Conservation (phyloP, 2,797 vertebrate genomes). For the Enteromius radiatus region DNA sequence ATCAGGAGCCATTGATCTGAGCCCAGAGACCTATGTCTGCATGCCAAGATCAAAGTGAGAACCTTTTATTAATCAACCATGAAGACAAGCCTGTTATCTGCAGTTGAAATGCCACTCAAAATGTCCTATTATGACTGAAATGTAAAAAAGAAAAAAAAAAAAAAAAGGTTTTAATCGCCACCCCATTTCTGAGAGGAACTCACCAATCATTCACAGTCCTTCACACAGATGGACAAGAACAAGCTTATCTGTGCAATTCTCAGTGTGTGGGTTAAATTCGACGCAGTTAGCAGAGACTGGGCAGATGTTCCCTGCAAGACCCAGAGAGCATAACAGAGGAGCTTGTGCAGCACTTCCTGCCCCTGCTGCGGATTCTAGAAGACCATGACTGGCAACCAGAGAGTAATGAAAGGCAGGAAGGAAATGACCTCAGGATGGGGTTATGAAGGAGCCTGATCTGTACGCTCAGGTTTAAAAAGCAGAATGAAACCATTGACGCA, state of each 20-base stretch:
- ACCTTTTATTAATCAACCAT: constrained; percentile 66
- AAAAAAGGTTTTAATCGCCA: constrained; percentile 12
- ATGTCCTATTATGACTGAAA: constrained; percentile 23
- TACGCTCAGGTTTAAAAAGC: background rate
- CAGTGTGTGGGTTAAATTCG: constrained; percentile 71
- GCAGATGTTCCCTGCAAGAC: constrained; percentile 51
- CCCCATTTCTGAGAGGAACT: constrained; percentile 49
- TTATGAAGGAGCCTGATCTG: background rate
- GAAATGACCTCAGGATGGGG: background rate
- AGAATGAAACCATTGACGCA: background rate
- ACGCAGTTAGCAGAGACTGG: constrained; percentile 27
- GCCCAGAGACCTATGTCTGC: constrained; percentile 34
- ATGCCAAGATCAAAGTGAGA: constrained; percentile 69
- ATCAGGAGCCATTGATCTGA: constrained; percentile 44
- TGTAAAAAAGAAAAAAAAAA: background rate
- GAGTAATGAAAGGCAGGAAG: background rate
- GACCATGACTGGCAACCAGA: background rate
- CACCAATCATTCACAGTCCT: constrained; percentile 41
- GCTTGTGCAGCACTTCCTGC: constrained; percentile 29
- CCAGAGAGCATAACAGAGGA: constrained; percentile 10
- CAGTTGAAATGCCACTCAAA: constrained; percentile 57
- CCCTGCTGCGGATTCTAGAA: constrained; percentile 8
- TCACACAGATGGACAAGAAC: constrained; percentile 65
- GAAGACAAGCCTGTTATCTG: constrained; percentile 62
- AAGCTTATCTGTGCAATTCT: constrained; percentile 58